phyloP scores from a whole-genome alignment of 2,113 vertebrate genomes.

The Pogona vitticeps region DNA sequence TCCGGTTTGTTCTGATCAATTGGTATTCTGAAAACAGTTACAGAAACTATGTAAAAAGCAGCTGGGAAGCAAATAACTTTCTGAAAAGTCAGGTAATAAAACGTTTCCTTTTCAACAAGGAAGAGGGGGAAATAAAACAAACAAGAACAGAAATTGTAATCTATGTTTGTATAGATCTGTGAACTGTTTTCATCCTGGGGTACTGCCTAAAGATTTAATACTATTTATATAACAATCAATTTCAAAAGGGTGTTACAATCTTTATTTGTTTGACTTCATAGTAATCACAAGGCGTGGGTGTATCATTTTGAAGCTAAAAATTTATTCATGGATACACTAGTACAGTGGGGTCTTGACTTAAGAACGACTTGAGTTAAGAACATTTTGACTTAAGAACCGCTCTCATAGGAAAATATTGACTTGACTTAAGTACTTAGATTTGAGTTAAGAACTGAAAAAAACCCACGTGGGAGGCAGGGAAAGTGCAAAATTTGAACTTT shows the following conservation, averaged over 20 bases:
- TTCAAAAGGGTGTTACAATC: not conserved
- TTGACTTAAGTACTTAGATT: too few relatives aligned
- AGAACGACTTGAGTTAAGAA: too few relatives aligned
- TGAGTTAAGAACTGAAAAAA: too few relatives aligned
- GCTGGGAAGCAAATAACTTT: conserved; percentile 55
- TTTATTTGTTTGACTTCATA: not conserved
- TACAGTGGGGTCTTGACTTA: too few relatives aligned
- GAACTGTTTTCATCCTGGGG: not conserved
- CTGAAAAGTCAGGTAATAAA: conserved; percentile 48
- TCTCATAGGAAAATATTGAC: too few relatives aligned
- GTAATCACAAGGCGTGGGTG: not conserved
- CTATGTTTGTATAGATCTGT: not conserved
- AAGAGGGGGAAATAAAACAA: conserved; percentile 1
- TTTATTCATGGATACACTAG: not conserved
- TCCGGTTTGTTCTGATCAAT: conserved; percentile 62
- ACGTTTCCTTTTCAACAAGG: conserved; percentile 47
- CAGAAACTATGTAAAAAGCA: conserved; percentile 50
- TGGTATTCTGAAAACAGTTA: conserved; percentile 52
- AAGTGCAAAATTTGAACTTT: too few relatives aligned
- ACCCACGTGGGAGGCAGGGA: too few relatives aligned
- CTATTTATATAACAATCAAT: not conserved
- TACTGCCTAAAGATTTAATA: not conserved
- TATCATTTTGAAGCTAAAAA: not conserved
- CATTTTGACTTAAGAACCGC: too few relatives aligned
- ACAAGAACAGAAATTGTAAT: not conserved